phyloP scores from a whole-genome alignment of 1,140 invertebrate species.

The Sminthurides bifidus region DNA sequence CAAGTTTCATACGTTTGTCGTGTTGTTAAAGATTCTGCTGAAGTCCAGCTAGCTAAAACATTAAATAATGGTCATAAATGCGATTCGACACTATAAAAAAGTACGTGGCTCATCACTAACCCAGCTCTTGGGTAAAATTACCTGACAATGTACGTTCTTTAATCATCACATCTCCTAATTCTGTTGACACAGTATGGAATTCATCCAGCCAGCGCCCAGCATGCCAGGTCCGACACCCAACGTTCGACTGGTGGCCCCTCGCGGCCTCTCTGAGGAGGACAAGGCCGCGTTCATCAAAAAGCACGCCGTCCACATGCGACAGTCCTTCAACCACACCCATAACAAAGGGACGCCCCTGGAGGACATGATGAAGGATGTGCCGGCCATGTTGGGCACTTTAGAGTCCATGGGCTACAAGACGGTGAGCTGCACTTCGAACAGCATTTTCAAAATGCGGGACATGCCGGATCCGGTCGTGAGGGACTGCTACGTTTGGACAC shows the following conservation, averaged over 20 bases:
- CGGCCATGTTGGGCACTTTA: background rate
- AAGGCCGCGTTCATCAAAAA: background rate
- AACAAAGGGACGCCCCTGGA: constrained; percentile 4
- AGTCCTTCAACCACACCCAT: constrained; percentile 3
- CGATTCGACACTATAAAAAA: no score
- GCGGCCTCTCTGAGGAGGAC: background rate
- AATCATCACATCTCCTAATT: background rate
- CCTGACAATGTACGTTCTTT: no score
- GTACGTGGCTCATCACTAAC: no score
- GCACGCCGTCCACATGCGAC: background rate
- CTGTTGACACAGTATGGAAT: background rate
- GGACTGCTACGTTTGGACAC: constrained; percentile 1
- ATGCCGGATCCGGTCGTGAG: background rate
- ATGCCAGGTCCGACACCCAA: background rate
- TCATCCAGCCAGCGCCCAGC: constrained; percentile 1
- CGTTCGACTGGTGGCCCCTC: background rate
- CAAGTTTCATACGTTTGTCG: no score
- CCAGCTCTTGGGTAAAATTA: no score
- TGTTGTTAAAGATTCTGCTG: no score
- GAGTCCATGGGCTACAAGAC: background rate
- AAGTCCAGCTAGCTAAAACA: no score
- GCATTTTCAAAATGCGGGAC: constrained; percentile 3
- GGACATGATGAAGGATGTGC: constrained; percentile 6
- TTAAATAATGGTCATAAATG: no score
- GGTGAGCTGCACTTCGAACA: background rate